phyloP scores from a whole-genome alignment of 1,140 invertebrate species.

The Papilio aristodemus region DNA sequence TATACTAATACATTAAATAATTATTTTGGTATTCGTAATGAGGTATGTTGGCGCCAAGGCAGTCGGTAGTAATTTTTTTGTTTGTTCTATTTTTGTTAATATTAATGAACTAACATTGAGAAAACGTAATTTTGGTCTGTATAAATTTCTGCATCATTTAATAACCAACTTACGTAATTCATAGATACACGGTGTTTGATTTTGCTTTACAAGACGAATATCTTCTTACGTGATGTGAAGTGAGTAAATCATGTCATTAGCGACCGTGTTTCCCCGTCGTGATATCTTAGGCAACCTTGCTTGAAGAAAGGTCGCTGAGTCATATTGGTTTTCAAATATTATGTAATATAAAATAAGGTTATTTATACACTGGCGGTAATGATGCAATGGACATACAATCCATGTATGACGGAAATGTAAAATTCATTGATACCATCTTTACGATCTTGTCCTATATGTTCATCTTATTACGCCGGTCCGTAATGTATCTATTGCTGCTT shows the following conservation, averaged over 20 bases:
- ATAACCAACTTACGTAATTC: background rate
- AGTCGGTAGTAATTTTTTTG: too few relatives aligned
- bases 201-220: background rate
- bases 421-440: background rate
- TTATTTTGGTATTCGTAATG: background rate
- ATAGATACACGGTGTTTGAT: background rate
- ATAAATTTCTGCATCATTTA: background rate
- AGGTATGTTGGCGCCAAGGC: too few relatives aligned
- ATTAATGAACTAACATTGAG: too few relatives aligned
- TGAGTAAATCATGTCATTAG: slow-evolving; percentile 15
- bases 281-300: background rate
- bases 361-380: background rate
- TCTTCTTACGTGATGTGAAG: slow-evolving; percentile 7
- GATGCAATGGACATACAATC: slow-evolving; percentile 9
- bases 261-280: slow-evolving; percentile 1
- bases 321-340: slow-evolving; percentile 13
- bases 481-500: too few relatives aligned
- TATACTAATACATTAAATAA: background rate
- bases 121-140: too few relatives aligned
- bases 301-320: slow-evolving; percentile 2
- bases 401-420: background rate
- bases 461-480: too few relatives aligned
- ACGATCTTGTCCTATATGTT: too few relatives aligned
- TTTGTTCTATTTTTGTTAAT: too few relatives aligned
- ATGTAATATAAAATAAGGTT: slow-evolving; percentile 17